Conservation (phyloP, 2,888 invertebrate genomes). For the Tridacna gigas region DNA sequence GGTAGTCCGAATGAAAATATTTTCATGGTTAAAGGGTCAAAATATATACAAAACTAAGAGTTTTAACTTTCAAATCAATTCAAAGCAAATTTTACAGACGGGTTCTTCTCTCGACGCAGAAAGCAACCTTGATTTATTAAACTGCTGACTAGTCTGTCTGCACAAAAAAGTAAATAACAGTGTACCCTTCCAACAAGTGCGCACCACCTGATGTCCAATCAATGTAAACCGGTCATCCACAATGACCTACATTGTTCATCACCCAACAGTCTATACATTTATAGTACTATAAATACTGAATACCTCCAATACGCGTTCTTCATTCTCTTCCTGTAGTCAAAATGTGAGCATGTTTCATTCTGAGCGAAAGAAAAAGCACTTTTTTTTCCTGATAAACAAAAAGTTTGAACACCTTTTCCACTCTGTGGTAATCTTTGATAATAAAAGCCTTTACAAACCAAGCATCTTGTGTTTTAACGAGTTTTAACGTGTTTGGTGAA, state of each 20-base stretch:
- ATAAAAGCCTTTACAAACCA: too few species aligned
- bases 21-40: too few species aligned
- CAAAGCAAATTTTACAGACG: not conserved
- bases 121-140: slow-evolving; percentile 18
- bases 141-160: slow-evolving; percentile 15
- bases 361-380: not conserved
- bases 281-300: too few species aligned
- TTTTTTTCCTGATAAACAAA: not conserved
- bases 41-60: too few species aligned
- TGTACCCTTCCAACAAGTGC: not conserved
- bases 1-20: too few species aligned
- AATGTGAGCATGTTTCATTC: not conserved
- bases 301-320: not conserved
- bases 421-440: not conserved
- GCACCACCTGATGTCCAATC: too few species aligned
- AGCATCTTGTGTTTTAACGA: too few species aligned
- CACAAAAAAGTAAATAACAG: slow-evolving; percentile 13
- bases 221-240: too few species aligned
- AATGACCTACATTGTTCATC: too few species aligned
- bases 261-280: too few species aligned
- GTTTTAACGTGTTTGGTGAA: too few species aligned
- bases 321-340: not conserved
- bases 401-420: not conserved
- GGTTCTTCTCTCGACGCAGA: slow-evolving; percentile 4
- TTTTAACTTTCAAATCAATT: not conserved